Percentiles rank a stretch among this genome's conserved stretches.
These are phyloP conservation scores for Macrophya annulata DNA, from an alignment of 2,888 invertebrate genomes.

Conservation along the genomic window DNA sequence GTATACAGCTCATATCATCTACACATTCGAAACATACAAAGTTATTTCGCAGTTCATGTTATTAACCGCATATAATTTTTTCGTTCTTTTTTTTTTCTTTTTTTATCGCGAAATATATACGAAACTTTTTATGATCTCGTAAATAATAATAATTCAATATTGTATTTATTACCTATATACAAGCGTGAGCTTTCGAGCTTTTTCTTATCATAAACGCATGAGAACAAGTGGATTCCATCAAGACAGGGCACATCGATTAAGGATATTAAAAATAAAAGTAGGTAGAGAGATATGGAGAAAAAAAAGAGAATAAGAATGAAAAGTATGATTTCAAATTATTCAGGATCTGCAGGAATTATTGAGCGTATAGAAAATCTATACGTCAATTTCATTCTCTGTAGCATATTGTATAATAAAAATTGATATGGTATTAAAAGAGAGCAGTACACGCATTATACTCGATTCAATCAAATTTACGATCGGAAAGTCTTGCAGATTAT, in stretches of 20 bases:
- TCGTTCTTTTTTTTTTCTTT: not conserved
- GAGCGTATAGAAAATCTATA: not conserved
- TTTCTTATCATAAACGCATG: conserved; percentile 26
- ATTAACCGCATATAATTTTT: not conserved
- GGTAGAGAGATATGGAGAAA: not conserved
- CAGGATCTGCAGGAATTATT: not conserved
- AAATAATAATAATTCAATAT: conserved; percentile 19
- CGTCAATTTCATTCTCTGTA: conserved; percentile 11
- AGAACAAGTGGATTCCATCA: conserved; percentile 10
- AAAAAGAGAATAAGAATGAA: not conserved
- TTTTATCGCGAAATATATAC: conserved; percentile 1
- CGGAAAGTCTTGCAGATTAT: not conserved
- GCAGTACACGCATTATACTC: not conserved
- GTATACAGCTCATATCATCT: not conserved
- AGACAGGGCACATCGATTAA: not conserved
- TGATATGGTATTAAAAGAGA: not conserved
- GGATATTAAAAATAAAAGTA: not conserved
- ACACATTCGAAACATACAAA: not conserved
- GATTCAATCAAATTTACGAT: not conserved
- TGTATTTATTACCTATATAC: conserved; percentile 5
- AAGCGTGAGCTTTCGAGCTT: not conserved
- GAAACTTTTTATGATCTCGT: conserved; percentile 23
- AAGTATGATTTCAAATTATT: not conserved
- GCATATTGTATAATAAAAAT: not conserved
- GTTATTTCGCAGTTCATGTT: not conserved